phyloP scores from a whole-genome alignment of 2,888 invertebrate species.

The Herminia tarsipennalis region DNA sequence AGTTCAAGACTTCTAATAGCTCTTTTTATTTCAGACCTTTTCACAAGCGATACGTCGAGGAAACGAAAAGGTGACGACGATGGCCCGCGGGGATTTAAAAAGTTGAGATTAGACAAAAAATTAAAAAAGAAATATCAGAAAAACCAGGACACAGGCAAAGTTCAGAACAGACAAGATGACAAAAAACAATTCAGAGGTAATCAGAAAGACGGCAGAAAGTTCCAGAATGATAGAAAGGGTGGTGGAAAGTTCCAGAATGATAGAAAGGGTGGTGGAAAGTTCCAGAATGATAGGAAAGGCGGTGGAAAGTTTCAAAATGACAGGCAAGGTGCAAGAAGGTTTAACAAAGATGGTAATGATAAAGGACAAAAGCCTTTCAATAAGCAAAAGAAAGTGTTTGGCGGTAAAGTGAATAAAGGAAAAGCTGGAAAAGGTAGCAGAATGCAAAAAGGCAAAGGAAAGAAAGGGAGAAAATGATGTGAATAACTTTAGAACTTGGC shows the following conservation, averaged over 20 bases:
- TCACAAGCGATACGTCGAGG: constrained; percentile 60
- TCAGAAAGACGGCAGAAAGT: constrained; percentile 45
- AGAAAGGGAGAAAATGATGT: constrained; percentile 46
- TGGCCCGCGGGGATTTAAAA: constrained; percentile 73
- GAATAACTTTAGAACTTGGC: too few relatives aligned
- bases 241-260: constrained; percentile 36
- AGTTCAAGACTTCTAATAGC: too few relatives aligned
- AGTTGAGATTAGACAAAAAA: constrained; percentile 76
- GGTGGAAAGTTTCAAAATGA: constrained; percentile 48
- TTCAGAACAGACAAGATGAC: constrained; percentile 43
- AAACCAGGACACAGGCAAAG: constrained; percentile 44
- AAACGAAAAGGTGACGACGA: constrained; percentile 71
- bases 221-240: constrained; percentile 35
- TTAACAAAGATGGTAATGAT: constrained; percentile 43
- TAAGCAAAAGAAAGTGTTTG: constrained; percentile 70
- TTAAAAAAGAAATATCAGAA: constrained; percentile 70
- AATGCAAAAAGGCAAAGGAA: constrained; percentile 53
- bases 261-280: constrained; percentile 38
- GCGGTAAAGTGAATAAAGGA: constrained; percentile 71
- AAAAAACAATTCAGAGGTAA: constrained; percentile 48
- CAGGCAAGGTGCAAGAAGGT: constrained; percentile 40
- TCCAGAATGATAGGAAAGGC: constrained; percentile 38
- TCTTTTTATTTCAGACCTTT: constrained; percentile 70
- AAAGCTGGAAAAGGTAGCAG: constrained; percentile 53
- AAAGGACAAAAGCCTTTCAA: constrained; percentile 47